phyloP scores from a whole-genome alignment of 2,113 vertebrate genomes.

The Chloebia gouldiae region DNA sequence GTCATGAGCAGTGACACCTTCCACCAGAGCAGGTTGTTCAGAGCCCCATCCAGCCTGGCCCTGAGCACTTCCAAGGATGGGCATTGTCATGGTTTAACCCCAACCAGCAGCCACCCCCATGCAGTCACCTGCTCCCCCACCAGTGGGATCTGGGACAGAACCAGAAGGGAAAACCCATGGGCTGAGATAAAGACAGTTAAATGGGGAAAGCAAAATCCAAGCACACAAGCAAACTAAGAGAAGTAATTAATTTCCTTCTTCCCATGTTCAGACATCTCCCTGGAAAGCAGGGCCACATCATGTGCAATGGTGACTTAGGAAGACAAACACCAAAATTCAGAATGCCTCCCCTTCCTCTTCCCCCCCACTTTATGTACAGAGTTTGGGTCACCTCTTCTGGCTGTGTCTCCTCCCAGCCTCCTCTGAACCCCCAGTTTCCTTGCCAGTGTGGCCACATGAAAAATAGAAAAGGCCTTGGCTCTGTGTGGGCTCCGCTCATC shows the following conservation, averaged over 20 bases:
- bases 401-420: not conserved
- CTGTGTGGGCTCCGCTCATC: not conserved
- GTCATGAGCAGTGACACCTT: not conserved
- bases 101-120: not conserved
- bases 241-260: not conserved
- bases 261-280: not conserved
- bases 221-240: not conserved
- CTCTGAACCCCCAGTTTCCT: not conserved
- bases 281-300: not conserved
- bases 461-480: not conserved
- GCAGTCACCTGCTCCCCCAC: too few relatives aligned
- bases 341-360: not conserved
- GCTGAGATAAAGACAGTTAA: not conserved
- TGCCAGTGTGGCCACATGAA: rapidly evolving
- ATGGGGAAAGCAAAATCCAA: not conserved
- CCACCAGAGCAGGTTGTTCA: not conserved
- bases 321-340: not conserved
- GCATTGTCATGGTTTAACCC: not conserved
- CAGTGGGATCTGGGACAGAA: too few relatives aligned
- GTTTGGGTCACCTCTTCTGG: not conserved
- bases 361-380: rapidly evolving
- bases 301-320: too few relatives aligned
- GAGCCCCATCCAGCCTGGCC: not conserved
- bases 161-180: not conserved
- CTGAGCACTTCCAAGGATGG: not conserved